Percentiles rank a stretch among this genome's conserved stretches.
Conservation (phyloP, 2,797 vertebrate genomes). For the Spea hammondii region DNA sequence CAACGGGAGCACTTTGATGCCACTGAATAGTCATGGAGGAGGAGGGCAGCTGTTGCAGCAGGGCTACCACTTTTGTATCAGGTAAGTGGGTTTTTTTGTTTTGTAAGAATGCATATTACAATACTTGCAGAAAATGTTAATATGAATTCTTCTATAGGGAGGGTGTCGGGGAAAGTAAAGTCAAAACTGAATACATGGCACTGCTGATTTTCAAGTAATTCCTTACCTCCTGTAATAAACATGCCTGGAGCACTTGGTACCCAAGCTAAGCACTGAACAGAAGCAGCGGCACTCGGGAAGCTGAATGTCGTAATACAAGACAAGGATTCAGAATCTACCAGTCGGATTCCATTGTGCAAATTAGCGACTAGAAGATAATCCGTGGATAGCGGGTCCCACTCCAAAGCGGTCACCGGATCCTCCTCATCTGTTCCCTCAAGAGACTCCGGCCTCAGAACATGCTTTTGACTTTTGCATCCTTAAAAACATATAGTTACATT, state of each 20-base stretch:
- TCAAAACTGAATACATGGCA: no score
- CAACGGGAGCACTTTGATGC: no score
- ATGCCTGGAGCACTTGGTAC: slow-evolving; percentile 93
- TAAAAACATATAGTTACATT: slow-evolving; percentile 20
- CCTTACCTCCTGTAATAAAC: slow-evolving; percentile 94
- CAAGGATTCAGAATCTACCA: slow-evolving; percentile 88
- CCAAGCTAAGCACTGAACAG: slow-evolving; percentile 95
- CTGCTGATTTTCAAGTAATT: no score
- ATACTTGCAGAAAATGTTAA: no score
- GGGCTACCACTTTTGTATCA: no score
- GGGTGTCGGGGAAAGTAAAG: no score
- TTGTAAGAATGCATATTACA: no score
- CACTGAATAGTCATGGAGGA: no score
- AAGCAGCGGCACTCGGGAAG: slow-evolving; percentile 85
- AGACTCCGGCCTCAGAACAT: slow-evolving; percentile 89
- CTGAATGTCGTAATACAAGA: slow-evolving; percentile 84
- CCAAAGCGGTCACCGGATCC: slow-evolving; percentile 88
- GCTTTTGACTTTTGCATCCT: slow-evolving; percentile 92
- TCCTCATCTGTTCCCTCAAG: slow-evolving; percentile 94
- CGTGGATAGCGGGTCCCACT: slow-evolving; percentile 92
- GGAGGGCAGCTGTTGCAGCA: no score
- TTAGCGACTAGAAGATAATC: slow-evolving; percentile 95
- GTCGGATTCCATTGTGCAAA: slow-evolving; percentile 86
- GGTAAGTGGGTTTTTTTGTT: no score
- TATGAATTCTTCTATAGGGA: no score